Conservation (phyloP, 1,140 invertebrate genomes). For the Thrips palmi region DNA sequence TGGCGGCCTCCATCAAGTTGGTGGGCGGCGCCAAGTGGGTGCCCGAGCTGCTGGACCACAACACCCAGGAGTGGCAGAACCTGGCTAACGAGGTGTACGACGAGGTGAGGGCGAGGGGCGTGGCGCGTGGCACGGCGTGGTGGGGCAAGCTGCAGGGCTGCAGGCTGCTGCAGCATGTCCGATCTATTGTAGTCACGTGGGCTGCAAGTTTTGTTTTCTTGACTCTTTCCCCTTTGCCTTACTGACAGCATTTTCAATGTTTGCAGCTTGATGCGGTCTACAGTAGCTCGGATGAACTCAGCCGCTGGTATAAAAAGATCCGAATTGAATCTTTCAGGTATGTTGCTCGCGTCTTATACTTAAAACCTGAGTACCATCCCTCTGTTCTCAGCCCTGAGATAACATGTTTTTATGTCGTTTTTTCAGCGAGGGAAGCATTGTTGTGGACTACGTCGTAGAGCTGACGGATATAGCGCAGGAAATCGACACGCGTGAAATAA, state of each 20-base stretch:
- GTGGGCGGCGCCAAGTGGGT: conserved; percentile 63
- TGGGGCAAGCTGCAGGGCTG: no score
- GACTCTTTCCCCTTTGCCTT: conserved; percentile 9
- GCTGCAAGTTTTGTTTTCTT: no score
- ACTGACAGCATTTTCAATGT: conserved; percentile 13
- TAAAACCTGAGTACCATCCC: no score
- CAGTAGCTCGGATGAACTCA: conserved; percentile 47
- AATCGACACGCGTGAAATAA: conserved; percentile 64
- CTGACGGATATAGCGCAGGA: conserved; percentile 52
- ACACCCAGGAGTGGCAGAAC: conserved; percentile 68
- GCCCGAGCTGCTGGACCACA: conserved; percentile 65
- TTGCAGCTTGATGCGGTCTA: conserved; percentile 66
- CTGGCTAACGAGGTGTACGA: conserved; percentile 58
- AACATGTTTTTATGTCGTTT: no score
- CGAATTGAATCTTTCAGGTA: conserved; percentile 71
- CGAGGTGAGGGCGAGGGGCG: conserved; percentile 33
- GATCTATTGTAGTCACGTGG: no score
- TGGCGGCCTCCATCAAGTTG: conserved; percentile 67
- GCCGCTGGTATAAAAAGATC: conserved; percentile 66
- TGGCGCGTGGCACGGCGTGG: no score
- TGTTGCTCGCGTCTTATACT: no score
- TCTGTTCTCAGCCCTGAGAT: no score
- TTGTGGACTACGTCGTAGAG: conserved; percentile 76
- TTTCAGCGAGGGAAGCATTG: conserved; percentile 57
- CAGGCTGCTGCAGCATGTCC: no score